Conservation (phyloP, 1,140 invertebrate species). For the Popillia japonica region DNA sequence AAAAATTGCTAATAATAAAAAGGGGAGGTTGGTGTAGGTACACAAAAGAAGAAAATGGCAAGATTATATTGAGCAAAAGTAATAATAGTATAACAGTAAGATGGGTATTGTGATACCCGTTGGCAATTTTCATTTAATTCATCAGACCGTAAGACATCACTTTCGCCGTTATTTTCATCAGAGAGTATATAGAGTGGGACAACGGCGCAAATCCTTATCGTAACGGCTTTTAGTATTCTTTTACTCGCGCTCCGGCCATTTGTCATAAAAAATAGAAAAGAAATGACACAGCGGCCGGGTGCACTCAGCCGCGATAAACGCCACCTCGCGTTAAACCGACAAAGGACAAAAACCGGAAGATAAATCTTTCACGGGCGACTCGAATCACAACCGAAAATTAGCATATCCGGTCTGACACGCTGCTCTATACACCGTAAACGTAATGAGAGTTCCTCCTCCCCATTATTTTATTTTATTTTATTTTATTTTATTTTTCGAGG, state of each 20-base stretch:
- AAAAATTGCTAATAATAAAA: too few relatives aligned
- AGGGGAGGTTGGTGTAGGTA: too few relatives aligned
- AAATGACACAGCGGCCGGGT: neutral
- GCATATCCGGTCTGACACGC: neutral
- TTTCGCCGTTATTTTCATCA: too few relatives aligned
- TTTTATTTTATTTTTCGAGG: neutral
- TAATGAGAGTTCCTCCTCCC: neutral
- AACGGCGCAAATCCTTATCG: neutral
- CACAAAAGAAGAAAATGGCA: too few relatives aligned
- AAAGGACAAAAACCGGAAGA: constrained; percentile 30
- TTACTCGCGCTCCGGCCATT: neutral
- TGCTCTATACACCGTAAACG: neutral
- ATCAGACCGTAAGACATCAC: too few relatives aligned
- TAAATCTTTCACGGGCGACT: constrained; percentile 33
- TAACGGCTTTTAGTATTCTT: constrained; percentile 11
- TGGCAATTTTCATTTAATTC: too few relatives aligned
- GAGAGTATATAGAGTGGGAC: too few relatives aligned
- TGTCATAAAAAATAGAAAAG: constrained; percentile 18
- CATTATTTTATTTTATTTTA: neutral
- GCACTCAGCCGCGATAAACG: constrained; percentile 2
- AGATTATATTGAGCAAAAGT: too few relatives aligned
- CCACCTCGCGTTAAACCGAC: constrained; percentile 15
- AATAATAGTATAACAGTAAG: too few relatives aligned
- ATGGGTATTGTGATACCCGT: too few relatives aligned
- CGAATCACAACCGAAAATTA: constrained; percentile 33